Evolutionary conservation across 2,113 vertebrate species (phyloP).

Genomic region (Scortum barcoo): DNA sequence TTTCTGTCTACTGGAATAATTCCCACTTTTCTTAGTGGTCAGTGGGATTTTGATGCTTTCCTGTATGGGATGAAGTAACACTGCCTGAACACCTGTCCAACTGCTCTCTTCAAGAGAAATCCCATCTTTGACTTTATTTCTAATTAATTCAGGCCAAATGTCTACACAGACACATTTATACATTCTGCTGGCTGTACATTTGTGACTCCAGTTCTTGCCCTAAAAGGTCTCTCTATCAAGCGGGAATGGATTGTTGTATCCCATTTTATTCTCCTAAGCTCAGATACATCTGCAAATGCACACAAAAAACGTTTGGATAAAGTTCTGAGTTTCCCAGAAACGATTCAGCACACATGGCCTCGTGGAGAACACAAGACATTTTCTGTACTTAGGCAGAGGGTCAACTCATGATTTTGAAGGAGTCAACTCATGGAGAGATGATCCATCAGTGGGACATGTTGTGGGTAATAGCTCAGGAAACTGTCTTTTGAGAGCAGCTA

Average conservation of each 20-base stretch:
- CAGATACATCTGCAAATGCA: constrained; percentile 35
- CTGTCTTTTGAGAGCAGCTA: constrained; percentile 27
- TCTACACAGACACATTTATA: neutral
- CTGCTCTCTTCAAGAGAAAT: constrained; percentile 9
- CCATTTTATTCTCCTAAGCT: constrained; percentile 6
- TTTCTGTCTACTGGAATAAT: neutral
- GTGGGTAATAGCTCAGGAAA: constrained; percentile 27
- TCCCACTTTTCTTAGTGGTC: neutral
- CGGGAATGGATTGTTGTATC: neutral
- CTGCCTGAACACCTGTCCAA: constrained; percentile 11
- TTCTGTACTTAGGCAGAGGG: constrained; percentile 26
- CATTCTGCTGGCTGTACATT: neutral
- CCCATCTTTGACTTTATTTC: constrained; percentile 6
- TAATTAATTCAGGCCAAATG: constrained; percentile 10
- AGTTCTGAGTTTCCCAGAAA: constrained; percentile 26
- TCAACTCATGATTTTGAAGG: constrained; percentile 17
- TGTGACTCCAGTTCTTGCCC: neutral
- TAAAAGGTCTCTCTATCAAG: constrained; percentile 13
- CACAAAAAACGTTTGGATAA: neutral
- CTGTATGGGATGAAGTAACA: neutral
- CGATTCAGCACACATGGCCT: constrained; percentile 5
- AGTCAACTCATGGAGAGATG: constrained; percentile 25
- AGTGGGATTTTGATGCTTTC: constrained; percentile 20
- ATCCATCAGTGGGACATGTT: constrained; percentile 33
- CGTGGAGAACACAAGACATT: constrained; percentile 11